Evolutionary conservation across 2,888 invertebrate species (phyloP).

Genomic region (Embidobia sp.): DNA sequence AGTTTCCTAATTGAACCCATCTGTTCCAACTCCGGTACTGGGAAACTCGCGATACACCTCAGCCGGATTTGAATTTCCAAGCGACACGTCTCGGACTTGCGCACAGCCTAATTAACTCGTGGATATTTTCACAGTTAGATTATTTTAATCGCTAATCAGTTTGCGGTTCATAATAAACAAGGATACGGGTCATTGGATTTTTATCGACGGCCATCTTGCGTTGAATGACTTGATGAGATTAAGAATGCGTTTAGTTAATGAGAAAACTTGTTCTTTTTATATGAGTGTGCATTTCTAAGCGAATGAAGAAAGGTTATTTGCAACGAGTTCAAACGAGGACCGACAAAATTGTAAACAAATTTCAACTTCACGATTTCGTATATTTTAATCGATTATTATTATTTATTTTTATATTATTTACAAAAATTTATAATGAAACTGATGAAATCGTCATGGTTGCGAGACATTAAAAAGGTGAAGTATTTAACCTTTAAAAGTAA

Average conservation of each 20-base stretch:
- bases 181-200: conserved; percentile 33
- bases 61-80: conserved; percentile 40
- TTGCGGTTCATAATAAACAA: conserved; percentile 41
- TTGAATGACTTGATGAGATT: conserved; percentile 17
- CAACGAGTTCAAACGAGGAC: too few species aligned
- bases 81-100: background rate
- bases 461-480: too few species aligned
- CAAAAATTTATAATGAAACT: too few species aligned
- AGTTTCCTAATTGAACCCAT: conserved; percentile 49
- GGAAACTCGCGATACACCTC: conserved; percentile 27
- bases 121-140: conserved; percentile 33
- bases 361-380: too few species aligned
- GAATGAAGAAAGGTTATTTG: too few species aligned
- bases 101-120: conserved; percentile 35
- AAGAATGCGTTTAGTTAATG: conserved; percentile 21
- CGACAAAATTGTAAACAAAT: too few species aligned
- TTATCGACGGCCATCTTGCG: conserved; percentile 23
- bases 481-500: too few species aligned
- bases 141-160: conserved; percentile 51
- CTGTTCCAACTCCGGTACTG: conserved; percentile 21
- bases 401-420: too few species aligned
- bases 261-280: conserved; percentile 22
- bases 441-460: too few species aligned
- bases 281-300: too few species aligned
- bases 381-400: too few species aligned